phyloP scores from a whole-genome alignment of 2,797 vertebrate genomes.

The Coracias cyanogaster region DNA sequence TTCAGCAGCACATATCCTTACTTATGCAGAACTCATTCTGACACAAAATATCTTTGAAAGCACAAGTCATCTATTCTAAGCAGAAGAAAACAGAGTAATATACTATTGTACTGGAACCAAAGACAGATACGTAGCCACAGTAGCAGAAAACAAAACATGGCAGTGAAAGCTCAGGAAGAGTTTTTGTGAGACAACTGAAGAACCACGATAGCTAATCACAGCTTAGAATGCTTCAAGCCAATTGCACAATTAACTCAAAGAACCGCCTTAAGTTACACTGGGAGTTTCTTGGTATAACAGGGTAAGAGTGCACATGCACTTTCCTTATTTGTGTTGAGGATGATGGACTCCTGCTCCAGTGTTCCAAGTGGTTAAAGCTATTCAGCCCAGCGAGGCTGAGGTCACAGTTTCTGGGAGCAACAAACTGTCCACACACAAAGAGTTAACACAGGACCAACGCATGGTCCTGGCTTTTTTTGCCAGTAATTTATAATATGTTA shows the following conservation, averaged over 20 bases:
- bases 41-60: neutral
- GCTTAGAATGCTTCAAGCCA: neutral
- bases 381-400: neutral
- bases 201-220: neutral
- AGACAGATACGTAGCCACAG: neutral
- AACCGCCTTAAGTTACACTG: neutral
- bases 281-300: neutral
- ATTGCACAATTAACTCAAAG: neutral
- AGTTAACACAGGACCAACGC: rapidly evolving
- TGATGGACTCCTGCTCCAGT: neutral
- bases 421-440: neutral
- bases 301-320: rapidly evolving
- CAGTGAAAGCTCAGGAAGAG: neutral
- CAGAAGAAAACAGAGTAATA: neutral
- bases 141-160: neutral
- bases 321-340: neutral
- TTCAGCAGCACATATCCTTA: neutral
- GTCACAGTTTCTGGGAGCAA: neutral
- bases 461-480: neutral
- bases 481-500: neutral
- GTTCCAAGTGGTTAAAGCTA: neutral
- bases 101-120: neutral
- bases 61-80: neutral
- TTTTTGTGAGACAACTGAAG: neutral
- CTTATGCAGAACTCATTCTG: neutral